Evolutionary conservation across 2,888 invertebrate species (phyloP), one percentile per base, ranked within the genome.

Genomic region (Anticlea derivata): DNA sequence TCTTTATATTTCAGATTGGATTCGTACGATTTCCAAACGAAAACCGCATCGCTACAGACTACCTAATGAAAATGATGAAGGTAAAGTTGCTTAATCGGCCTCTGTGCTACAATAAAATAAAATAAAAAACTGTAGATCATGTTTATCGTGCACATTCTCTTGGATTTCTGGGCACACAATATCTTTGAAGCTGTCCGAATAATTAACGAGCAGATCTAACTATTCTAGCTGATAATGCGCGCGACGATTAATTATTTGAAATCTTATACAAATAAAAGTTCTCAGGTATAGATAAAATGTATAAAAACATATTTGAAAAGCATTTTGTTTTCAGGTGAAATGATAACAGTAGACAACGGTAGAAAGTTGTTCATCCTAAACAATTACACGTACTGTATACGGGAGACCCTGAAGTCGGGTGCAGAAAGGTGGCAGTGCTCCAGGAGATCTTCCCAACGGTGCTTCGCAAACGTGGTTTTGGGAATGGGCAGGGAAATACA

Each of bases 351-450:
- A 5, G 8, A 11, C 1, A 26, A 26, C 17, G 26, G 17, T 5
- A 26, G 7, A 26, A 31, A 31, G 13, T 4, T 23, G 13, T 41
- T 31, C 5, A 26, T 34, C 6, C 7, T 34, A 0, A 26, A 43
- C 5, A n/a, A 26, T 17, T 26, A 24, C 13, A 43, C 31, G 8
- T 41, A 24, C 31, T 41, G 41, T 13, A 33, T 33, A 12, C 33
- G 33, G 5, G 43, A 43, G 12, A 33, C 13, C 1, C 33, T 43
- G 4, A 7, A 1, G 12, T 26, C 4, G 6, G 12, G 20, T n/a
- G 44, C 24, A 11, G 33, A 35, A 7, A 27, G 35, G 8, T 44
- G 44, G 44, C 26, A 35, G 11, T 35, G 44, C 7, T 10, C 11
- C 0, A 33, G 5, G 20, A 20, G 44, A 20, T 20, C 0, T 6